These are phyloP conservation scores for Lingula anatina DNA, from an alignment of 2,888 invertebrate genomes.

Conservation along the genomic window DNA sequence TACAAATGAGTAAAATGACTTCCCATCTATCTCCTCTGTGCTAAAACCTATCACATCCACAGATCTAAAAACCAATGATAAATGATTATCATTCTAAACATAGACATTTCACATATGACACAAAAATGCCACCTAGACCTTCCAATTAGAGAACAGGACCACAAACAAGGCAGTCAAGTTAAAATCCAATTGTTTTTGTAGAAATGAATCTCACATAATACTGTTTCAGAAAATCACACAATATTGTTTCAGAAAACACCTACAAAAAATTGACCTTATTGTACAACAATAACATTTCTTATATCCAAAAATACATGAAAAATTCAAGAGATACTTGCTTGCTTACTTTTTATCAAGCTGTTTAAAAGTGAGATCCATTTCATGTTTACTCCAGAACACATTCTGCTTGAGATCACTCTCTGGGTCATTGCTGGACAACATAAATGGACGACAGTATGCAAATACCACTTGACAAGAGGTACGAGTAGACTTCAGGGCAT, in stretches of 20 bases:
- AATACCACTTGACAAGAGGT: conserved; percentile 21
- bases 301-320: too few species aligned
- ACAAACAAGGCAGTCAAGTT: too few species aligned
- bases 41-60: conserved; percentile 22
- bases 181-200: neutral
- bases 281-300: too few species aligned
- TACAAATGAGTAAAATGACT: conserved; percentile 27
- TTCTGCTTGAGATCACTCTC: conserved; percentile 17
- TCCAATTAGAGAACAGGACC: too few species aligned
- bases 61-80: conserved; percentile 24
- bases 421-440: conserved; percentile 19
- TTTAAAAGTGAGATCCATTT: conserved; percentile 29
- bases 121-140: too few species aligned
- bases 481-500: conserved; percentile 11
- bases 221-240: too few species aligned
- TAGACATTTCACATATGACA: too few species aligned
- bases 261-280: neutral
- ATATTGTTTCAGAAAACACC: too few species aligned
- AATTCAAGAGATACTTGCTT: neutral
- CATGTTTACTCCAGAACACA: conserved; percentile 42
- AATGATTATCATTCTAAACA: too few species aligned
- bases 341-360: conserved; percentile 32
- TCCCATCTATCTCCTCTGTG: conserved; percentile 21
- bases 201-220: neutral
- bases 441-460: conserved; percentile 35